Percentiles rank a stretch among this genome's conserved stretches.
These are phyloP conservation scores for Phasia obesa DNA, from an alignment of 2,888 invertebrate genomes.

Conservation along the genomic window DNA sequence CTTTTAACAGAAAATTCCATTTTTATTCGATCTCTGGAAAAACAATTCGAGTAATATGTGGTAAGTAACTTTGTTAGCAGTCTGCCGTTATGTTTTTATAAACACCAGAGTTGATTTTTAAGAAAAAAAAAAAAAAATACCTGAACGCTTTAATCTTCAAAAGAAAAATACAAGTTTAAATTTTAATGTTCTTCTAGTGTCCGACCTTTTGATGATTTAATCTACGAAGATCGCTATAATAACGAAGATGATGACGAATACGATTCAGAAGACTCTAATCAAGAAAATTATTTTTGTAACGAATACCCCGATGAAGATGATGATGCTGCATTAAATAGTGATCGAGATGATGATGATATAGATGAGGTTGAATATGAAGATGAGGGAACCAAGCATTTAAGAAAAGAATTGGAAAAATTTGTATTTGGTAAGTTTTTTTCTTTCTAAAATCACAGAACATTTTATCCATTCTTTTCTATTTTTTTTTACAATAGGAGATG, in stretches of 20 bases:
- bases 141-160: too few relatives aligned
- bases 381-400: slow-evolving; percentile 86
- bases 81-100: too few relatives aligned
- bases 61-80: not conserved
- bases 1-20: too few relatives aligned
- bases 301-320: slow-evolving; percentile 90
- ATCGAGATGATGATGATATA: slow-evolving; percentile 85
- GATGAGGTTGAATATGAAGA: slow-evolving; percentile 82
- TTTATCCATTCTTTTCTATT: not conserved
- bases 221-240: slow-evolving; percentile 80
- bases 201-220: slow-evolving; percentile 77
- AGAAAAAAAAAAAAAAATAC: too few relatives aligned
- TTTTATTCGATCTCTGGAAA: too few relatives aligned
- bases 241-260: slow-evolving; percentile 81
- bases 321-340: slow-evolving; percentile 81
- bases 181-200: slow-evolving; percentile 74
- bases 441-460: not conserved
- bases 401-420: slow-evolving; percentile 84
- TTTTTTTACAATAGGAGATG: slow-evolving; percentile 55
- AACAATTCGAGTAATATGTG: not conserved
- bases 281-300: slow-evolving; percentile 89
- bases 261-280: slow-evolving; percentile 89
- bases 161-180: too few relatives aligned
- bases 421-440: slow-evolving; percentile 76
- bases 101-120: too few relatives aligned